Conservation (phyloP, 2,888 invertebrate genomes). For the Patella caerulea region DNA sequence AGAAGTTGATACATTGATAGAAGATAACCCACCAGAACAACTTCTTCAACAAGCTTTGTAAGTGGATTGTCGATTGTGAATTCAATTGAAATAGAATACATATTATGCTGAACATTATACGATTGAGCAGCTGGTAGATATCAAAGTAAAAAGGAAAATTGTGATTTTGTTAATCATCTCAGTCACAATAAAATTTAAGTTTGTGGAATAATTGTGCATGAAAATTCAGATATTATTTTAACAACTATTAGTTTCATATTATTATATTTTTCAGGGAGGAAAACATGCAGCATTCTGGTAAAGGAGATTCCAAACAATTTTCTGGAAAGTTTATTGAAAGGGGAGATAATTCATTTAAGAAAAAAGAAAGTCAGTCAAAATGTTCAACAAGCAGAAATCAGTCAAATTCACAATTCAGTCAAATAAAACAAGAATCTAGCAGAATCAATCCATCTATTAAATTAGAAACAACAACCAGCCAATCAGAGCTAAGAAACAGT, state of each 20-base stretch:
- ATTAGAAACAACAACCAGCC: no score
- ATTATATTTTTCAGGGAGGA: conserved; percentile 41
- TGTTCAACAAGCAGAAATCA: conserved; percentile 19
- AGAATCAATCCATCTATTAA: background rate
- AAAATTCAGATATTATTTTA: no score
- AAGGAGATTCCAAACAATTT: conserved; percentile 45
- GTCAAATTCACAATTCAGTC: conserved; percentile 10
- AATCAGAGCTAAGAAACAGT: no score
- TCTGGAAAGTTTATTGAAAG: conserved; percentile 36
- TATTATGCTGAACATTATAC: background rate
- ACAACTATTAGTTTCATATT: no score
- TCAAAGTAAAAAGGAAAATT: background rate
- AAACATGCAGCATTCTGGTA: conserved; percentile 46
- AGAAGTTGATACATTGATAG: conserved; percentile 77
- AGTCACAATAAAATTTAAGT: no score
- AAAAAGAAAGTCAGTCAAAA: background rate
- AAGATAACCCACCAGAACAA: conserved; percentile 51
- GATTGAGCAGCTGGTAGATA: background rate
- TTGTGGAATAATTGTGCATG: no score
- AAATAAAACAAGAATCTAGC: conserved; percentile 8
- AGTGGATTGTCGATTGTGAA: conserved; percentile 24
- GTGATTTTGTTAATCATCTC: background rate
- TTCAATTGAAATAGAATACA: background rate
- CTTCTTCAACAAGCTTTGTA: conserved; percentile 57
- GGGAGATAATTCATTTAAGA: conserved; percentile 7